Conservation (phyloP, 2,113 vertebrate genomes). For the Pelmatolapia mariae region DNA sequence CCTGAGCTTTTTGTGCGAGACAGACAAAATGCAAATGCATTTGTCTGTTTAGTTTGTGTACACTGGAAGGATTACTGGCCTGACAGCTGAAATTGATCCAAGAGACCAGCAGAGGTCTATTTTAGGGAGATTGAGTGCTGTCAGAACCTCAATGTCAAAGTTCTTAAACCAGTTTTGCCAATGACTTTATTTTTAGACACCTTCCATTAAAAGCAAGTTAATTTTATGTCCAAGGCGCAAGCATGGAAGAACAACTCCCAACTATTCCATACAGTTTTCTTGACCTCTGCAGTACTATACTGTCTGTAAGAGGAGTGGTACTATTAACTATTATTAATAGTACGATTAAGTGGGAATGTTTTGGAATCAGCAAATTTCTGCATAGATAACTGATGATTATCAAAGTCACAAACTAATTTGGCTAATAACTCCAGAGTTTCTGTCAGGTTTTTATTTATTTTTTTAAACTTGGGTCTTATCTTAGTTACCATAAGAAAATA, state of each 20-base stretch:
- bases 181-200: neutral
- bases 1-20: neutral
- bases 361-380: neutral
- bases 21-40: neutral
- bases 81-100: neutral
- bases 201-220: neutral
- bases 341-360: neutral
- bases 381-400: neutral
- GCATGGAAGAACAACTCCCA: neutral
- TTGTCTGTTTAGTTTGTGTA: neutral
- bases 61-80: neutral
- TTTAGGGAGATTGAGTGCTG: neutral
- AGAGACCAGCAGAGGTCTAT: neutral
- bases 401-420: neutral
- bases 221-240: neutral
- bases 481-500: neutral
- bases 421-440: neutral
- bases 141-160: neutral
- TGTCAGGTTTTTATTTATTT: neutral
- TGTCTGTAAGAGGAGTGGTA: neutral
- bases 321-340: neutral
- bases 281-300: neutral
- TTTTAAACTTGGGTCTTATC: accelerated
- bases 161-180: neutral
- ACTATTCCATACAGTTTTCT: neutral